Base-by-base conservation (phyloP, 2,113 vertebrate species). In the Centropus bengalensis region DNA sequence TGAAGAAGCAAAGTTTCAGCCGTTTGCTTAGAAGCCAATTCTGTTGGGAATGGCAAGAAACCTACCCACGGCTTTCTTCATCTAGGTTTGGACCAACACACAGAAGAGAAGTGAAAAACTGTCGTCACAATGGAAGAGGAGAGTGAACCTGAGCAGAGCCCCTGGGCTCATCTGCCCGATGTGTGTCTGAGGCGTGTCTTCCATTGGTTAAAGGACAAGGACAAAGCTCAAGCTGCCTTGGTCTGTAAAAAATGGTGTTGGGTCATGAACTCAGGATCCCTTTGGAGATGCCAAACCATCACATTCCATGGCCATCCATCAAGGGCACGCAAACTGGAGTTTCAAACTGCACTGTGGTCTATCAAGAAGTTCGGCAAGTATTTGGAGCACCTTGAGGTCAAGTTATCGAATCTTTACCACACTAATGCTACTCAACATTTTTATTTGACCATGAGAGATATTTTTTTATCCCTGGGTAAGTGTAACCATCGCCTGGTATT, bases 221-320 rank as follows among this genome's bases (percentile, higher is more conserved):
- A 98, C 85, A 95, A 98, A 81, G 96, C 95, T 67, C 85, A 32
- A 21, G 97, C 97, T 4, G 96, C 97, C n/a, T 95, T 98, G 36
- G 98, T 98, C 44, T 98, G 98, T 78, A 97, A 87, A n/a, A 97
- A 96, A 28, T 98, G 98, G 98, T 97, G 92, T 63, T 90, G 92
- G 7, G 86, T 91, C 28, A 97, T 98, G 97, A 88, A 96, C 26
- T 98, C 97, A 0, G 98, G 97, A 18, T 96, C 95, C 36, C 97
- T 98, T 45, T 98, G 98, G 98, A 96, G 97, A 24, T 92, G 92
- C 28, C 94, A 97, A 67, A 96, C 96, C 62, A 98, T 98, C 96
- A 97, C 93, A 1, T 98, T 98, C 92, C 96, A 91, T 3, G 97
- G 97, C 71, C 86, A 85, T 13, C 89, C 97, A 9, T 97, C 96